Conservation (phyloP, 2,888 invertebrate genomes). For the Athrips mouffetella region DNA sequence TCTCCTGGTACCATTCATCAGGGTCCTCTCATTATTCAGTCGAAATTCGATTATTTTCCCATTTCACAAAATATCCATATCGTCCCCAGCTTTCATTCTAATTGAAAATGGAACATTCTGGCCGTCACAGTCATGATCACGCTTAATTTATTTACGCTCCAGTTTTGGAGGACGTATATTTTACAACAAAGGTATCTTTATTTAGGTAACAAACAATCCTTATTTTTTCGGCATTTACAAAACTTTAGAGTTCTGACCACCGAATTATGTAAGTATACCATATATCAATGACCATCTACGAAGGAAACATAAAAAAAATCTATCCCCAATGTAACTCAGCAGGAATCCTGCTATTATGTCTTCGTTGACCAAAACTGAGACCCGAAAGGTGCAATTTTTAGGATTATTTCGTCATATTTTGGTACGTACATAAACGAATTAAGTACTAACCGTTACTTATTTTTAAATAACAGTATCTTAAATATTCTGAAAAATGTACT, state of each 20-base stretch:
- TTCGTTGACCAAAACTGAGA: constrained; percentile 61
- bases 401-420: too few species aligned
- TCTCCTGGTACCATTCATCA: constrained; percentile 67
- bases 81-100: constrained; percentile 72
- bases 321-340: constrained; percentile 32
- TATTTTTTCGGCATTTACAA: too few species aligned
- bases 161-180: constrained; percentile 28
- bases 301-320: not conserved
- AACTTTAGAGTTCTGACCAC: too few species aligned
- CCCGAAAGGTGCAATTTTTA: constrained; percentile 29
- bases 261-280: too few species aligned
- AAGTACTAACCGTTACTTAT: too few species aligned
- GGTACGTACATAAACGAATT: too few species aligned
- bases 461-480: too few species aligned
- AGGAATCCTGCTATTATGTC: constrained; percentile 42
- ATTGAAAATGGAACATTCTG: constrained; percentile 69
- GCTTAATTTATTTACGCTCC: constrained; percentile 58
- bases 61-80: constrained; percentile 76
- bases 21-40: constrained; percentile 76
- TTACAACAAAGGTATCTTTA: too few species aligned
- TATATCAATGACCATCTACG: not conserved
- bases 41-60: constrained; percentile 78
- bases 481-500: too few species aligned
- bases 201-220: too few species aligned
- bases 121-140: constrained; percentile 51